A percentile compares a stretch with the other conserved stretches of the same genome.
Evolutionary conservation across 2,797 vertebrate species (phyloP).

Genomic region (Pyrocephalus nanus): DNA sequence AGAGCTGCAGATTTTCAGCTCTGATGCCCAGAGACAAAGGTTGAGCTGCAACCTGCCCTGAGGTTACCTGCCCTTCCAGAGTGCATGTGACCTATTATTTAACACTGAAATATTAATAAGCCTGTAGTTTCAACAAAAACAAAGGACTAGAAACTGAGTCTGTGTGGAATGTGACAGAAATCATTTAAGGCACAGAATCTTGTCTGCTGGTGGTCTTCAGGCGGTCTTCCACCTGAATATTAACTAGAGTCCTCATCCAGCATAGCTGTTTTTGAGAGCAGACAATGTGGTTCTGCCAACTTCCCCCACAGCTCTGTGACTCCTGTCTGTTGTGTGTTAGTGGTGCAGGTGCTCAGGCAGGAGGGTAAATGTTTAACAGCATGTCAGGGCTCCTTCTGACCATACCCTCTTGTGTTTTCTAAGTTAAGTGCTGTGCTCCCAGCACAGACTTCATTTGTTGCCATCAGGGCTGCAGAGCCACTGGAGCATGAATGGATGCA

Average conservation of each 20-base stretch:
- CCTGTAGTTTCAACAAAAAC: slow-evolving; percentile 1
- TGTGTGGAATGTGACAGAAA: neutral
- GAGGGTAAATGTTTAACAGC: neutral
- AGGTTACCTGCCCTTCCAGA: slow-evolving; percentile 9
- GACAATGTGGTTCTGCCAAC: fast-evolving
- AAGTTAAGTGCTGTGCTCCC: neutral
- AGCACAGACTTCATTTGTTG: neutral
- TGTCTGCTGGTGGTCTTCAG: neutral
- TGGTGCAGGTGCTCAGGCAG: neutral
- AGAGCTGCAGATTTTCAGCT: slow-evolving; percentile 34
- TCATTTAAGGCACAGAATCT: neutral
- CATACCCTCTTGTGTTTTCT: neutral
- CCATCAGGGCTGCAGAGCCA: neutral
- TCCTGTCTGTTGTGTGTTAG: neutral
- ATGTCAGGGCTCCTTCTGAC: neutral
- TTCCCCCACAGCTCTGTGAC: neutral
- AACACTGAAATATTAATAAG: neutral
- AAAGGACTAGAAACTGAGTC: neutral
- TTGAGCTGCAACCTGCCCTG: slow-evolving; percentile 35
- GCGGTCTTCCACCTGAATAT: too few relatives aligned
- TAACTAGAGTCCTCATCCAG: neutral
- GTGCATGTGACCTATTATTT: neutral
- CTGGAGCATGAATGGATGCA: neutral
- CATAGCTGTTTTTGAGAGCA: neutral
- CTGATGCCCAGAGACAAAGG: slow-evolving; percentile 4